Conservation (phyloP, 1,140 invertebrate genomes). For the Pseudomyrmex pallidus region DNA sequence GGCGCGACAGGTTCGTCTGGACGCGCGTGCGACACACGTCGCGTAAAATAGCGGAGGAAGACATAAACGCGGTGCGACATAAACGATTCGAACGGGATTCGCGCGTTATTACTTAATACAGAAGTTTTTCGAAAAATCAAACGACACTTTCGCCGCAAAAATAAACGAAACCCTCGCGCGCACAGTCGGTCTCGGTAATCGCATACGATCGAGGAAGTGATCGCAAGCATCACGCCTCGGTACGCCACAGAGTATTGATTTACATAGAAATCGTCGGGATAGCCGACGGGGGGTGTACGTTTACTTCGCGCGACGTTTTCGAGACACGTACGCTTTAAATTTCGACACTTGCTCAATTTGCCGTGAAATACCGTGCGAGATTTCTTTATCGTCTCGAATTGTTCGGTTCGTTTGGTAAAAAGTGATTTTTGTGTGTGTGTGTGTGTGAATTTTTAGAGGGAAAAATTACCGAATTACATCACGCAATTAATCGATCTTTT, state of each 20-base stretch:
- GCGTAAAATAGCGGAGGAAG: no score
- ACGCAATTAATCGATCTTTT: no score
- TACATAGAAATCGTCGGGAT: slow-evolving; percentile 66
- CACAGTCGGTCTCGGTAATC: slow-evolving; percentile 56
- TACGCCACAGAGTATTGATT: slow-evolving; percentile 60
- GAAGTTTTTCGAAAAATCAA: slow-evolving; percentile 56
- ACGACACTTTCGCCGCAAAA: slow-evolving; percentile 40
- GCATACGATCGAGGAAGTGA: slow-evolving; percentile 72
- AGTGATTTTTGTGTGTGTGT: no score
- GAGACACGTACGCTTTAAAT: background rate
- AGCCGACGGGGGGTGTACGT: background rate
- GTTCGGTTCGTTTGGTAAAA: no score
- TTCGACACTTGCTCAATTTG: background rate
- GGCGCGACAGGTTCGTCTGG: no score
- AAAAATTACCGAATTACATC: no score
- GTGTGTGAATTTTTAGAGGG: no score
- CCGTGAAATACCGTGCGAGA: no score
- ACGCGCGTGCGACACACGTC: no score
- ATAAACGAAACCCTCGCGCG: slow-evolving; percentile 36
- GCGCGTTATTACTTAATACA: slow-evolving; percentile 50
- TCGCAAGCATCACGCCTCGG: slow-evolving; percentile 63
- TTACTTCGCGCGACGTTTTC: background rate
- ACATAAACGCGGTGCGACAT: no score
- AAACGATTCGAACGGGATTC: background rate
- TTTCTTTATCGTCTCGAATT: no score